Evolutionary conservation across 2,113 vertebrate genomes (phyloP), one percentile per base, ranked within the genome.

Genomic region (Myotis brandtii): DNA sequence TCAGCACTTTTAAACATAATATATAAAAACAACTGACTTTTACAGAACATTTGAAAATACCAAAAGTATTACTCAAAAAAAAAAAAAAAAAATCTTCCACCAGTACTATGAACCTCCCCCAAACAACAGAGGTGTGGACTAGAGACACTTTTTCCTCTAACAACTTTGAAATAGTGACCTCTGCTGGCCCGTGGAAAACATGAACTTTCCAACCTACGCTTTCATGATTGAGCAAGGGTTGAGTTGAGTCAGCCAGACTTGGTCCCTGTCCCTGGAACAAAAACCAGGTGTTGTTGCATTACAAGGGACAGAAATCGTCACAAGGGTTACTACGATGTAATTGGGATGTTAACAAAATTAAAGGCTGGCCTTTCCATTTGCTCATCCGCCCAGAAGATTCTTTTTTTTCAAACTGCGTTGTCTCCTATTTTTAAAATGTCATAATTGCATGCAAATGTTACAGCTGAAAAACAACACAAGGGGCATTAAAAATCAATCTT

Each of bases 391-490:
- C 92, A 94, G 82, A 96, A 93, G 86, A 72, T 83, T 95, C 48
- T 86, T 93, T 96, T 96, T 79, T 91, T 91, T 52, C 76, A 96
- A 97, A 91, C 32, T 73, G 69, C 64, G 0, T 76, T 70, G 96
- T 93, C 93, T 95, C 95, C 97, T 97, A 97, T 97, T 98, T 98
- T 97, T 97, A 97, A 97, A 97, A 97, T 95, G 96, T 82, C 88
- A 83, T 98, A 97, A 97, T 97, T 96, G 95, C 96, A 97, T 97
- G 94, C 97, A 98, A 98, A 98, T 97, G 97, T 97, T 96, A 95
- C 88, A 97, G 94, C 95, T 79, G 96, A 97, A 97, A 97, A 97
- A 97, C 97, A 97, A 97, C 27, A 56, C 94, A 94, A 97, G 96
- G 95, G 86, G 96, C 96, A 97, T 96, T 97, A 98, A 97, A 97